Conservation (phyloP, 2,113 vertebrate genomes). For the Monopterus albus region DNA sequence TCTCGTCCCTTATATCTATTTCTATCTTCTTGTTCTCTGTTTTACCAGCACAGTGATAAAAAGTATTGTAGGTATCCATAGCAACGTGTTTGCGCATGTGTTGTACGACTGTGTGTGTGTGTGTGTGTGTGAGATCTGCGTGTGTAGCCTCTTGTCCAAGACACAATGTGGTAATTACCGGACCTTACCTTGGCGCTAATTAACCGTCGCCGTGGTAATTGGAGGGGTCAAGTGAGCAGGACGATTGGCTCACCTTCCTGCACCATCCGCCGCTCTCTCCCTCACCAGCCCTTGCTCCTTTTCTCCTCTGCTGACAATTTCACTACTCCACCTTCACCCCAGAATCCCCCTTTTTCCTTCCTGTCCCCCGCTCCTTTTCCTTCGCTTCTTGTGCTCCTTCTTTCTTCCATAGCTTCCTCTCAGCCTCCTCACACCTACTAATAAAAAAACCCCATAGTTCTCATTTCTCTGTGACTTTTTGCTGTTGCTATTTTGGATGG, state of each 20-base stretch:
- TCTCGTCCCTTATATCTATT: constrained; percentile 72
- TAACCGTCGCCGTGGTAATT: constrained; percentile 83
- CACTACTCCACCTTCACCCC: constrained; percentile 58
- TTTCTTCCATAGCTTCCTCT: constrained; percentile 20
- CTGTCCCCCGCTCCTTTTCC: constrained; percentile 8
- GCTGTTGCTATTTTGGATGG: constrained; percentile 38
- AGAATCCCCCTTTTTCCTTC: constrained; percentile 17
- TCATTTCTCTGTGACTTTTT: constrained; percentile 22
- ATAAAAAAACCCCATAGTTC: neutral
- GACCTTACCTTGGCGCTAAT: constrained; percentile 84
- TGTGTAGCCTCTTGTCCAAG: constrained; percentile 78
- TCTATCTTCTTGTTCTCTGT: constrained; percentile 58
- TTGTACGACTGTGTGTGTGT: constrained; percentile 28
- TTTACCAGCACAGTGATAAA: constrained; percentile 57
- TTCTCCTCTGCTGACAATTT: constrained; percentile 55
- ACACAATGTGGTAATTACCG: constrained; percentile 84
- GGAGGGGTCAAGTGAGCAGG: constrained; percentile 83
- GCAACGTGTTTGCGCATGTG: constrained; percentile 75
- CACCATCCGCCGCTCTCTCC: constrained; percentile 63
- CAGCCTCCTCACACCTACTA: constrained; percentile 25
- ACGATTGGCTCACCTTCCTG: constrained; percentile 79
- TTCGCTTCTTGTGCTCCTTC: constrained; percentile 5
- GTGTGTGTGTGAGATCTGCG: constrained; percentile 40
- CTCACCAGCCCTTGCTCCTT: constrained; percentile 34
- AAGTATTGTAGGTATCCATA: constrained; percentile 81